Base-by-base conservation (phyloP, 2,797 vertebrate species). In the Delichon dasypus region DNA sequence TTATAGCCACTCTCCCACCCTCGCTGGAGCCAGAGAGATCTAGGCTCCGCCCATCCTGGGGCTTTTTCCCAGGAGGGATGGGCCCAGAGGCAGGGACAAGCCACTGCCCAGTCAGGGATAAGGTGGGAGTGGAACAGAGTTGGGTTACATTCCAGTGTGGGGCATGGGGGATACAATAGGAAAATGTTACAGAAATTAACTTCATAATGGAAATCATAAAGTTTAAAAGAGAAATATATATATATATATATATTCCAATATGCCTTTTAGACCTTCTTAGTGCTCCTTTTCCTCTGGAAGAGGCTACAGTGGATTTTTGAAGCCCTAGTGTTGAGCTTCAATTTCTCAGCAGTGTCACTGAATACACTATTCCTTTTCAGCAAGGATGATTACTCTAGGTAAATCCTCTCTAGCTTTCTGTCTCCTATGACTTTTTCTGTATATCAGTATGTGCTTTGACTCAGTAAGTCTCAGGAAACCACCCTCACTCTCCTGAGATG, bases 221-320 rank as follows among this genome's bases (percentile, higher is more conserved):
- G 8, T 44, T 36, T 20, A 15, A 82, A 74, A 79, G 40, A 54
- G 1, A 11, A n/a, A n/a, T n/a, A n/a, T n/a, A n/a, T n/a, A n/a
- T n/a, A n/a, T n/a, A n/a, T n/a, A n/a, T n/a, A 57, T 38, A 38
- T 38, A 16, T 25, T 4, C 11, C 0, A 0, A 38, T 45, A 21
- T 34, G 7, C 34, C 18, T 67, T 78, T 70, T 45, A 80, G 38
- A 19, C 65, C 25, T 81, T 7, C 12, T 79, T 64, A n/a, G 6
- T 60, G 44, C 48, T 71, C 9, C 32, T 65, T 34, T 50, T 73
- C 11, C 15, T 84, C 18, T 61, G 45, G 19, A n/a, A 57, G 42
- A 71, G 3, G 10, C 11, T 62, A 18, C 4, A 36, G 22, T 22
- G 10, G 11, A 55, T 67, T 71, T 95, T 60, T 88, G 4, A 26